Percentiles rank a stretch among this genome's conserved stretches.
phyloP scores from a whole-genome alignment of 2,888 invertebrate genomes.

The Colostygia pectinataria region DNA sequence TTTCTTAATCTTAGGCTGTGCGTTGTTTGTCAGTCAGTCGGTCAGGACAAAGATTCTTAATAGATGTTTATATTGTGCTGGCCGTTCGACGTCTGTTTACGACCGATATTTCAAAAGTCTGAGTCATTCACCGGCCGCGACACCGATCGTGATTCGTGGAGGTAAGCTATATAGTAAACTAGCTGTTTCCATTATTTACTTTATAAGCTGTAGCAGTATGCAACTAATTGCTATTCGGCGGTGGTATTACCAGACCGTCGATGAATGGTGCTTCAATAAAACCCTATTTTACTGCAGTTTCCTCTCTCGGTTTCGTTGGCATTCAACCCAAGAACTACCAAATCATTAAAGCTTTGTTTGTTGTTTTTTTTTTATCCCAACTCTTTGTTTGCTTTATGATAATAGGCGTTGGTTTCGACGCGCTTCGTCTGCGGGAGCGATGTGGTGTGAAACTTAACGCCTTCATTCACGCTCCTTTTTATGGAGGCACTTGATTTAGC shows the following conservation, averaged over 20 bases:
- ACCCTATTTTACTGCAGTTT: slow-evolving; percentile 74
- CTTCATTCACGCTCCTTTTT: slow-evolving; percentile 75
- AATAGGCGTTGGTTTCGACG: slow-evolving; percentile 78
- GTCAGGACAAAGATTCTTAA: too few species aligned
- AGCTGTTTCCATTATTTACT: background rate
- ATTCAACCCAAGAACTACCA: slow-evolving; percentile 76
- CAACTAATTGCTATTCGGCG: slow-evolving; percentile 54
- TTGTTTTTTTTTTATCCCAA: slow-evolving; percentile 66
- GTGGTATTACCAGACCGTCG: slow-evolving; percentile 45
- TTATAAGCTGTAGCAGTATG: slow-evolving; percentile 29
- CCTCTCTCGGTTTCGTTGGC: slow-evolving; percentile 70
- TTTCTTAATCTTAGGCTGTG: too few species aligned
- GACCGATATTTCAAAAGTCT: too few species aligned
- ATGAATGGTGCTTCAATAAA: slow-evolving; percentile 69
- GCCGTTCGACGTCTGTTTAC: too few species aligned
- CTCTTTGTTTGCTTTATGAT: slow-evolving; percentile 81
- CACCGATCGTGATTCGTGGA: too few species aligned
- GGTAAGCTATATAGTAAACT: background rate
- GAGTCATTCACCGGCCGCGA: too few species aligned
- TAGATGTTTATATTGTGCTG: too few species aligned
- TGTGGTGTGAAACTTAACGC: slow-evolving; percentile 80
- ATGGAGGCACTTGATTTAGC: slow-evolving; percentile 77
- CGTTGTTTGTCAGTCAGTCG: too few species aligned
- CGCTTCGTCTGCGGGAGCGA: slow-evolving; percentile 63
- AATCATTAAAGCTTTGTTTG: slow-evolving; percentile 77